Conservation (phyloP, 1,140 invertebrate species). For the Streblospio benedicti region DNA sequence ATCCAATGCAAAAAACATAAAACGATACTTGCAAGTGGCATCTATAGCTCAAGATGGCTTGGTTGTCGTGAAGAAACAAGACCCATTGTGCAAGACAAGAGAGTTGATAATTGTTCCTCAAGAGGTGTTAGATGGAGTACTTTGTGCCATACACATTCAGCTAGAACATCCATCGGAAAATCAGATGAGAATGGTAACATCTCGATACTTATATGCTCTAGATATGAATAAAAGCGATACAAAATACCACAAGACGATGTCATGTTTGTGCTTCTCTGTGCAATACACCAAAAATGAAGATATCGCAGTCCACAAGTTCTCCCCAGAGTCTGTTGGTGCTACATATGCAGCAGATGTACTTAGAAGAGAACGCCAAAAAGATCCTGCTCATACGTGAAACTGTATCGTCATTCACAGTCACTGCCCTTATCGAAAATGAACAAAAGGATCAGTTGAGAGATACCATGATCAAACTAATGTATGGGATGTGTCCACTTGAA, state of each 20-base stretch:
- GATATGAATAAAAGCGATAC: conserved; percentile 20
- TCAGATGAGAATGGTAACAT: conserved; percentile 13
- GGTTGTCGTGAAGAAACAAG: conserved; percentile 13
- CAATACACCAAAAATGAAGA: too few relatives aligned
- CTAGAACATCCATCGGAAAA: conserved; percentile 16
- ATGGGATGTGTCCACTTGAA: too few relatives aligned
- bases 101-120: conserved; percentile 20
- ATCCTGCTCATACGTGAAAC: background rate
- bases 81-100: background rate
- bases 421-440: too few relatives aligned
- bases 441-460: too few relatives aligned
- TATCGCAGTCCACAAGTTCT: too few relatives aligned
- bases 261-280: conserved; percentile 17
- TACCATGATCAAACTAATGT: too few relatives aligned
- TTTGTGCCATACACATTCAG: conserved; percentile 19
- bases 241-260: background rate
- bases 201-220: conserved; percentile 18
- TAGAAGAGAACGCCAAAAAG: background rate
- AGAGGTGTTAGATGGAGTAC: conserved; percentile 19
- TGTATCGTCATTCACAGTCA: background rate
- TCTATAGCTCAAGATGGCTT: conserved; percentile 23
- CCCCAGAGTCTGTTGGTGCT: too few relatives aligned
- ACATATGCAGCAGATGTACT: background rate
- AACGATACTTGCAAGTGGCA: conserved; percentile 18
- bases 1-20: conserved; percentile 19